Percentiles rank a stretch among this genome's conserved stretches.
These are phyloP conservation scores for Nezara viridula DNA, from an alignment of 2,888 invertebrate species.

Conservation along the genomic window DNA sequence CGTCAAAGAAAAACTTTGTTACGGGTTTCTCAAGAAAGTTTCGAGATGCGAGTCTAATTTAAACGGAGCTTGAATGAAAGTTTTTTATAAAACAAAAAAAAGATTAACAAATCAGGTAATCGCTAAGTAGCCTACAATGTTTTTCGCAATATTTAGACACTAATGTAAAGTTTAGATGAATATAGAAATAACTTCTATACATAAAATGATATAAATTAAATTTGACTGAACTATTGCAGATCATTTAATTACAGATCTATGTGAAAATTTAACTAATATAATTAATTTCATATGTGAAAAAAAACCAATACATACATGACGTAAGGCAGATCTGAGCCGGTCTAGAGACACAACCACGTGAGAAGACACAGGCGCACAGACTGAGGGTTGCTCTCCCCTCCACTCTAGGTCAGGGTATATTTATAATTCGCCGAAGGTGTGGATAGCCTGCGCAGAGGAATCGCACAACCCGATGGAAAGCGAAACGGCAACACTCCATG, in stretches of 20 bases:
- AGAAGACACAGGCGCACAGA: background rate
- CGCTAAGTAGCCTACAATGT: too few species aligned
- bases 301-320: conserved; percentile 24
- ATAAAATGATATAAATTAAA: too few species aligned
- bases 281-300: too few species aligned
- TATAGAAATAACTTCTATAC: too few species aligned
- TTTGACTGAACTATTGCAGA: too few species aligned
- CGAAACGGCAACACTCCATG: background rate
- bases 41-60: background rate
- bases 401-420: background rate
- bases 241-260: too few species aligned
- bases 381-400: background rate
- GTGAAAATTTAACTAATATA: too few species aligned
- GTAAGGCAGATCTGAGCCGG: background rate
- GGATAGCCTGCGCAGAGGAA: background rate
- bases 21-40: background rate
- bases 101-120: too few species aligned
- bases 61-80: background rate
- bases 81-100: background rate
- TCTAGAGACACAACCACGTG: background rate
- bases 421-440: conserved; percentile 4
- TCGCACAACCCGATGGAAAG: conserved; percentile 6
- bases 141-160: too few species aligned
- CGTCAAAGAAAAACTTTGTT: background rate
- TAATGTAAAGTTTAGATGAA: too few species aligned